Percentiles rank a stretch among this genome's conserved stretches.
phyloP scores from a whole-genome alignment of 2,888 invertebrate genomes.

The Listrodromus nycthemerus region DNA sequence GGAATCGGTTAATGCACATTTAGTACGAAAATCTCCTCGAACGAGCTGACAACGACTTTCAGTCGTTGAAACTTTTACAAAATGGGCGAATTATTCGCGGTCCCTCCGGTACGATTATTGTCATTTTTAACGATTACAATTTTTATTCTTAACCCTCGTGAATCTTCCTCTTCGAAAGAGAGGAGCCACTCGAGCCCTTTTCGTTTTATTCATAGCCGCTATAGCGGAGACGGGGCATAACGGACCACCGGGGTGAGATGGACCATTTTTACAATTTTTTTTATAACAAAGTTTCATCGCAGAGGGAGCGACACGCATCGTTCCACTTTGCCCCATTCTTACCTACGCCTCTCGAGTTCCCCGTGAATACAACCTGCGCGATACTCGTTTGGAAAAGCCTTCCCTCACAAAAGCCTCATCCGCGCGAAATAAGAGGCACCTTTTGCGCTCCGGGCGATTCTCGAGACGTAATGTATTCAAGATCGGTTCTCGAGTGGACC shows the following conservation, averaged over 20 bases:
- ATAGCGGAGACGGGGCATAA: not conserved
- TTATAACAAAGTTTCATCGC: no score
- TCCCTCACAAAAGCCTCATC: conserved; percentile 30
- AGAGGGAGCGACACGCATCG: not conserved
- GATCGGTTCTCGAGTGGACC: conserved; percentile 30
- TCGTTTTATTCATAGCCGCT: not conserved
- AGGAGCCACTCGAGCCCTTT: not conserved
- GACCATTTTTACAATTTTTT: no score
- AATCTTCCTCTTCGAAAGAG: not conserved
- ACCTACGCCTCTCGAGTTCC: not conserved
- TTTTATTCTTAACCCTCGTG: conserved; percentile 8
- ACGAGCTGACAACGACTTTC: conserved; percentile 13
- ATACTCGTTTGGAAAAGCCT: not conserved
- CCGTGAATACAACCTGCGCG: conserved; percentile 15
- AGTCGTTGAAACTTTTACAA: conserved; percentile 24
- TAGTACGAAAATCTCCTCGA: conserved; percentile 2
- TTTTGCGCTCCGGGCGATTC: conserved; percentile 27
- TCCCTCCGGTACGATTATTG: conserved; percentile 40
- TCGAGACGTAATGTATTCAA: conserved; percentile 34
- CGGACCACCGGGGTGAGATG: not conserved
- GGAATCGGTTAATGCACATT: conserved; percentile 31
- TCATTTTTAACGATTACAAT: not conserved
- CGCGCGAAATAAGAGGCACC: not conserved
- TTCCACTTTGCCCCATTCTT: not conserved
- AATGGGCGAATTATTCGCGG: conserved; percentile 21